Evolutionary conservation across 1,140 invertebrate genomes (phyloP).

Genomic region (Drosophila novamexicana): DNA sequence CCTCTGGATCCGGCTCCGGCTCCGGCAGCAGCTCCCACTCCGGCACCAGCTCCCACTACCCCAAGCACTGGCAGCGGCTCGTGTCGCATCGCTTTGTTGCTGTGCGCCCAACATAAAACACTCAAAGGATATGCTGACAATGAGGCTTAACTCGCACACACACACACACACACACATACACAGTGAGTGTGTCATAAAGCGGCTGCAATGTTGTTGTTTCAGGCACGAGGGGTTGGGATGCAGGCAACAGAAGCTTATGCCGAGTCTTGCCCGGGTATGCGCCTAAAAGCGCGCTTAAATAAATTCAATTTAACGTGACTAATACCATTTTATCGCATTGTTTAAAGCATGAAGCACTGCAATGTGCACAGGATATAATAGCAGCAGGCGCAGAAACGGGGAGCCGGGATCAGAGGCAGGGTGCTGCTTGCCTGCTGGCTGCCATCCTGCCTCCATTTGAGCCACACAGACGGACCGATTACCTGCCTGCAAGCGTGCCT

Average conservation of each 20-base stretch:
- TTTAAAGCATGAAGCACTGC: slow-evolving; percentile 79
- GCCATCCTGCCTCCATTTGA: background rate
- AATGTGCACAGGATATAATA: slow-evolving; percentile 36
- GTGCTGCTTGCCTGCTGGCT: background rate
- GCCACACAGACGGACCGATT: slow-evolving; percentile 20
- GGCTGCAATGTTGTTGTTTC: slow-evolving; percentile 24
- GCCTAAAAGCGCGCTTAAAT: slow-evolving; percentile 82
- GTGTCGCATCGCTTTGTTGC: slow-evolving; percentile 37
- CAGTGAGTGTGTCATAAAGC: slow-evolving; percentile 29
- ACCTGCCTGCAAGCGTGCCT: slow-evolving; percentile 35
- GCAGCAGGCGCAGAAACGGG: slow-evolving; percentile 1
- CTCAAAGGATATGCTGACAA: slow-evolving; percentile 83
- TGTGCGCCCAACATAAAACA: slow-evolving; percentile 74
- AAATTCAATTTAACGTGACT: slow-evolving; percentile 83
- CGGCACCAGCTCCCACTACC: background rate
- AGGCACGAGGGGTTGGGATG: background rate
- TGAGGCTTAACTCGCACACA: slow-evolving; percentile 71
- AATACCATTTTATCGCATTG: slow-evolving; percentile 83
- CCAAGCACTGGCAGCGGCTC: background rate
- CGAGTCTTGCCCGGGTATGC: slow-evolving; percentile 48
- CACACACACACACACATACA: slow-evolving; percentile 20
- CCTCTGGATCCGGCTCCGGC: slow-evolving; percentile 14
- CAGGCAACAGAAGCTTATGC: slow-evolving; percentile 35
- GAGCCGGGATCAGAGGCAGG: background rate
- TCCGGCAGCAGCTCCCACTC: background rate